Base-by-base conservation (phyloP, 2,113 vertebrate species). In the Myocastor coypus region DNA sequence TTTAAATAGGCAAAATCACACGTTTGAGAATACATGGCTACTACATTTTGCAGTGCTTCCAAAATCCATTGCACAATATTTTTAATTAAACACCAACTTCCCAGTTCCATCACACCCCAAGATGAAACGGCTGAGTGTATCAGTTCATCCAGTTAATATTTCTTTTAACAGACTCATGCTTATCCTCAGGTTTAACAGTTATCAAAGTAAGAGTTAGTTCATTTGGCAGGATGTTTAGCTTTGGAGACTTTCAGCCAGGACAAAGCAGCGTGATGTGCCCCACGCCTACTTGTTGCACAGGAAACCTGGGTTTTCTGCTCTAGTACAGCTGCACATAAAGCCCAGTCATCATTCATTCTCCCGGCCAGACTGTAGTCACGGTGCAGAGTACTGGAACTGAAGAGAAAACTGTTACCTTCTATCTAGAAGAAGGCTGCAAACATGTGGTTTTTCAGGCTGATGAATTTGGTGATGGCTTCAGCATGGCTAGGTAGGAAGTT, bases 301-400 rank as follows among this genome's bases (percentile, higher is more conserved):
- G 69, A 96, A 92, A 55, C 28, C 32, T 57, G 64, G 59, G 28
- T 50, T 94, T 97, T 90, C 91, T 97, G 78, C 68, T 69, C 22
- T n/a, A 40, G 19, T 64, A 28, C 6, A n/a, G 61, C 59, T 66
- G 40, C 37, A 66, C 82, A 12, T n/a, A 73, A 0, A 42, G 11
- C 20, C 1, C 87, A 78, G 10, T 2, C n/a, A 1, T 12, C 10
- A 46, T 52, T n/a, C 34, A 12, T 11, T 59, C 89, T 37, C 16
- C 16, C 26, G 73, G 37, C 19, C 40, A 34, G 8, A 10, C 11
- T 84, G 46, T 30, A 5, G n/a, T 73, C 64, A 52, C n/a, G 30
- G 37, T 46, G 37, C 52, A 82, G 12, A 69, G 9, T 8, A 32
- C n/a, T 24, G 55, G 50, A 19, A 24, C 0, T 66, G 40, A 50